Base-by-base conservation (phyloP, 2,888 invertebrate species). In the Sphaerophoria rueppellii region DNA sequence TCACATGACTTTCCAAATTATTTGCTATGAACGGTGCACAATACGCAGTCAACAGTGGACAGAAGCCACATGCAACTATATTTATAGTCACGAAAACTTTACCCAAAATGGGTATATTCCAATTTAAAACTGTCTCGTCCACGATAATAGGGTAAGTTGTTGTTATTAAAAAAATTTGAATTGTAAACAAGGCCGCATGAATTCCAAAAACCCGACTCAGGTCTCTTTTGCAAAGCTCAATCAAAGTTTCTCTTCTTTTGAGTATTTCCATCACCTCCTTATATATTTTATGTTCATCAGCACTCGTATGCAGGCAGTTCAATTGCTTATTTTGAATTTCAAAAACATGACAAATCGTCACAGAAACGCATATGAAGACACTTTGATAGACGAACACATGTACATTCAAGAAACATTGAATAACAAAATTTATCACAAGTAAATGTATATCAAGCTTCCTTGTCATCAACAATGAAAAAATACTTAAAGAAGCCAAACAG, bases 1-100 rank as follows among this genome's bases (percentile, higher is more conserved):
- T 60, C 43, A 60, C 60, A 24, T 60, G 12, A 43, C 7, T 32
- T 43, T 60, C 60, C 32, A 60, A 2, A 6, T 43, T 4, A 4
- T 60, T 60, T 12, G 43, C 60, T 32, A 60, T 46, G 6, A 60
- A 43, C 4, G 60, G 60, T 43, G 43, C 4, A 6, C 43, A 43
- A 4, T 43, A 60, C n/a, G 4, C 32, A 12, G 4, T n/a, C 43
- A 60, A 24, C 4, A 43, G 2, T 1, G 24, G 12, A 24, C 1
- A 4, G n/a, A 60, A 11, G 2, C 14, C 6, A 43, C 60, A 60
- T 2, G 43, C 5, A 4, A 11, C 60, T n/a, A 60, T 12, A 32
- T 60, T 60, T 24, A 60, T 32, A 0, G 24, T 11, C 7, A n/a
- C 24, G 0, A 43, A 43, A 0, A 43, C 12, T 43, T 60, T 60